Evolutionary conservation across 2,797 vertebrate genomes (phyloP).

Genomic region (Gymnoscopelus braueri): DNA sequence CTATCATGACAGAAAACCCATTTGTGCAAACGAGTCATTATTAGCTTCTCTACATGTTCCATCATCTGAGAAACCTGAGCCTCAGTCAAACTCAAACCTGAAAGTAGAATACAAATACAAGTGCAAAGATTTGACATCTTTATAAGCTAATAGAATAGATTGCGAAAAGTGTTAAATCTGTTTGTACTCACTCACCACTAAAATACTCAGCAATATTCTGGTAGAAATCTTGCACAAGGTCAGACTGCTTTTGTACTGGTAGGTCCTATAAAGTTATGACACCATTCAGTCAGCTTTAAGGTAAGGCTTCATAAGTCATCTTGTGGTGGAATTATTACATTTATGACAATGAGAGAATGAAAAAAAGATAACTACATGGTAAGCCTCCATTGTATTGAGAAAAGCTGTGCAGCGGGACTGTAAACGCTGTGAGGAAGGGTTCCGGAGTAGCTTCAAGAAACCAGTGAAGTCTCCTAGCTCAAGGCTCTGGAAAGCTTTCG

Average conservation of each 20-base stretch:
- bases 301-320: not conserved
- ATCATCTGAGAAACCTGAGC: slow-evolving; percentile 77
- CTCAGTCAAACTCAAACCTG: slow-evolving; percentile 73
- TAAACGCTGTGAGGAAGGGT: slow-evolving; percentile 77
- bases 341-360: not conserved
- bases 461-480: slow-evolving; percentile 82
- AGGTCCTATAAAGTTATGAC: slow-evolving; percentile 64
- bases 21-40: slow-evolving; percentile 85
- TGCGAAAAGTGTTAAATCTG: not conserved
- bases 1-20: slow-evolving; percentile 86
- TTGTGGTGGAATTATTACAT: not conserved
- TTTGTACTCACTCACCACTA: slow-evolving; percentile 74
- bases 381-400: slow-evolving; percentile 83
- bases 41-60: slow-evolving; percentile 85
- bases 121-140: not conserved
- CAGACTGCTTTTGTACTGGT: slow-evolving; percentile 81
- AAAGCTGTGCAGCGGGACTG: slow-evolving; percentile 81
- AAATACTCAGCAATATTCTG: slow-evolving; percentile 79
- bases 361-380: slow-evolving; percentile 71
- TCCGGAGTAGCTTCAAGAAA: slow-evolving; percentile 82
- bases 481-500: slow-evolving; percentile 76
- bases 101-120: slow-evolving; percentile 5
- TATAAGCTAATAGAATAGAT: not conserved
- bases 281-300: slow-evolving; percentile 10
- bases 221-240: slow-evolving; percentile 84